Evolutionary conservation across 1,140 invertebrate species (phyloP), one percentile per base, ranked within the genome.

Genomic region (Drosophila ironensis): DNA sequence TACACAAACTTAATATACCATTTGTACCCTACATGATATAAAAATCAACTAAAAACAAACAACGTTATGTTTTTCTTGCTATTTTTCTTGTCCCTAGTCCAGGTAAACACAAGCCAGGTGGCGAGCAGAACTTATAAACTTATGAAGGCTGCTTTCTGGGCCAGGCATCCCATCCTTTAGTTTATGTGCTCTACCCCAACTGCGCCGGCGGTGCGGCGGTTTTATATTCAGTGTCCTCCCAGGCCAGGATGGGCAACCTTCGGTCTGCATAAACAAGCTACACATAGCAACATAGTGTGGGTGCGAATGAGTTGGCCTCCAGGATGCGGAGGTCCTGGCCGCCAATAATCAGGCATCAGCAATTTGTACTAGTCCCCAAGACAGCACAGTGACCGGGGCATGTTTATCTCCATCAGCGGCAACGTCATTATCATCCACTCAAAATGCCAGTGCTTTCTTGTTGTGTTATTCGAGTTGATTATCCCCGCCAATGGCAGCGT

Each of bases 381-480:
- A 73, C 78, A 64, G 35, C 59, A 73, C 44, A 37, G 57, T 50
- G 42, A 38, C 48, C 48, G 6, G 30, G 30, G 44, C 33, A 48
- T 54, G 51, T 56, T 46, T 61, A 33, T 67, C 20, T 28, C 42
- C 68, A 54, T 35, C 30, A 35, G 51, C 56, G 30, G 30, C 72
- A 64, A 68, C 72, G 82, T 76, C 60, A 81, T 81, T 63, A 63
- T 72, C 51, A 25, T 38, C 28, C 33, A 17, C 16, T 14, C 8
- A 20, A 12, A 35, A 33, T 66, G 48, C 24, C 38, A 51, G 40
- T 67, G 30, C 38, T 67, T 66, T 81, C 30, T n/a, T n/a, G n/a
- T n/a, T 22, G 20, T 47, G 54, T 53, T 72, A 70, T 48, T 33
- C 54, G 46, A 81, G 59, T 57, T 82, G 77, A 81, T 81, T 81